A percentile compares a stretch with the other conserved stretches of the same genome.
These are phyloP conservation scores for Euclidia mi DNA, from an alignment of 2,888 invertebrate species.

Conservation along the genomic window DNA sequence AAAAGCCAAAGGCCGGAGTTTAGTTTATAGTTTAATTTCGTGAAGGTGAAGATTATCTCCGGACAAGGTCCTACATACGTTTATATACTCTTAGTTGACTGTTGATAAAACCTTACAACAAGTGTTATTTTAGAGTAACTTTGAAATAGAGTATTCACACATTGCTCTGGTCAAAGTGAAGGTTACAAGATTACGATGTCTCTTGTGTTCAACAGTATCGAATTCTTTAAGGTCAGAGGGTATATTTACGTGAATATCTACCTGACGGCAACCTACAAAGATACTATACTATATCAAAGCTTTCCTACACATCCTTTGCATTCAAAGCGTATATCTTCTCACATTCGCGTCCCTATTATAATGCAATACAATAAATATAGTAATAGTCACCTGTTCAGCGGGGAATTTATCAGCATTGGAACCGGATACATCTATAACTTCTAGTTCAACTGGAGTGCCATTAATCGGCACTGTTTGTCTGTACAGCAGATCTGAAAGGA, in stretches of 20 bases:
- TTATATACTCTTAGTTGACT: slow-evolving; percentile 35
- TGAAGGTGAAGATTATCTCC: slow-evolving; percentile 76
- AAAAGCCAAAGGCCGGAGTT: slow-evolving; percentile 72
- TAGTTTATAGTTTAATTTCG: slow-evolving; percentile 62
- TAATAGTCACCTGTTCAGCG: slow-evolving; percentile 87
- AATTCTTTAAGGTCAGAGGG: slow-evolving; percentile 16
- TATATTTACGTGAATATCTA: slow-evolving; percentile 16
- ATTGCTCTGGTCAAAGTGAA: slow-evolving; percentile 55
- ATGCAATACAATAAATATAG: not conserved
- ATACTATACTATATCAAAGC: not conserved
- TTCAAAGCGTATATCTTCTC: not conserved
- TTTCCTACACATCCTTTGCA: not conserved
- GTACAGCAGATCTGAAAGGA: slow-evolving; percentile 93
- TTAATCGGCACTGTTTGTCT: slow-evolving; percentile 93
- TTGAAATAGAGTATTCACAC: slow-evolving; percentile 35
- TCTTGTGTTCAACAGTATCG: slow-evolving; percentile 24
- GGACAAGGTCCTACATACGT: slow-evolving; percentile 70
- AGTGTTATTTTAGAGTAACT: slow-evolving; percentile 53
- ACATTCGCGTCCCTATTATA: not conserved
- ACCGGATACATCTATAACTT: slow-evolving; percentile 94
- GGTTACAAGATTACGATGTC: slow-evolving; percentile 53
- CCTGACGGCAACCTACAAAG: too few relatives aligned
- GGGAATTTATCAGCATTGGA: slow-evolving; percentile 91
- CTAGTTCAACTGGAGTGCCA: slow-evolving; percentile 93
- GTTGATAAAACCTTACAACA: slow-evolving; percentile 26